phyloP scores from a whole-genome alignment of 2,888 invertebrate species.

The Drosophila mettleri region DNA sequence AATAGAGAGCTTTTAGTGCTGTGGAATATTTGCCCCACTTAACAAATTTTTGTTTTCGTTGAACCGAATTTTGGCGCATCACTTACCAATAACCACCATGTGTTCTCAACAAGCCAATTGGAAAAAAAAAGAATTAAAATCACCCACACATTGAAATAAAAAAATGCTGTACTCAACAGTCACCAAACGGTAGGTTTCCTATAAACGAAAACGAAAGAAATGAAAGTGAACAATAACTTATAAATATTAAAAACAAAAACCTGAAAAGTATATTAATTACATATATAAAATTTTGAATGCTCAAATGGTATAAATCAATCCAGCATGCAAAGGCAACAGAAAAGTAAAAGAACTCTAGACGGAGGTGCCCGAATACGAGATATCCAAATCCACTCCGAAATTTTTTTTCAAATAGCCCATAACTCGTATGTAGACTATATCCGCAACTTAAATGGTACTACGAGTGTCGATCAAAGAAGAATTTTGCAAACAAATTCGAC shows the following conservation, averaged over 20 bases:
- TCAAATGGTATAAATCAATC: no score
- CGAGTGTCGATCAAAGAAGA: no score
- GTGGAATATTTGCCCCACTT: slow-evolving; percentile 72
- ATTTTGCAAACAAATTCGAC: no score
- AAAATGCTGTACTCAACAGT: slow-evolving; percentile 28
- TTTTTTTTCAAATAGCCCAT: no score
- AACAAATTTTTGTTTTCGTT: slow-evolving; percentile 73
- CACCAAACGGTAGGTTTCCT: not conserved
- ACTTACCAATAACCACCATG: slow-evolving; percentile 79
- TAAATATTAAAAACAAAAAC: not conserved
- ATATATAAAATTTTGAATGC: no score
- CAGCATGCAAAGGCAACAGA: no score
- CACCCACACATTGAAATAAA: slow-evolving; percentile 50
- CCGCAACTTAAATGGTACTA: no score
- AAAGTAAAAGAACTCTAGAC: no score
- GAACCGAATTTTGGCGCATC: slow-evolving; percentile 77
- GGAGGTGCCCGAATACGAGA: no score
- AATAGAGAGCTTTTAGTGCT: slow-evolving; percentile 23
- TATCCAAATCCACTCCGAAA: no score
- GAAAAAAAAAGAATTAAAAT: slow-evolving; percentile 65
- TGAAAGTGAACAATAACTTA: no score
- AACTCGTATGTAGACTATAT: no score
- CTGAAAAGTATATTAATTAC: not conserved
- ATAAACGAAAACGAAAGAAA: not conserved
- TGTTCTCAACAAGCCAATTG: slow-evolving; percentile 69